Percentiles rank a stretch among this genome's conserved stretches.
Conservation (phyloP, 2,113 vertebrate genomes). For the Lophius piscatorius region DNA sequence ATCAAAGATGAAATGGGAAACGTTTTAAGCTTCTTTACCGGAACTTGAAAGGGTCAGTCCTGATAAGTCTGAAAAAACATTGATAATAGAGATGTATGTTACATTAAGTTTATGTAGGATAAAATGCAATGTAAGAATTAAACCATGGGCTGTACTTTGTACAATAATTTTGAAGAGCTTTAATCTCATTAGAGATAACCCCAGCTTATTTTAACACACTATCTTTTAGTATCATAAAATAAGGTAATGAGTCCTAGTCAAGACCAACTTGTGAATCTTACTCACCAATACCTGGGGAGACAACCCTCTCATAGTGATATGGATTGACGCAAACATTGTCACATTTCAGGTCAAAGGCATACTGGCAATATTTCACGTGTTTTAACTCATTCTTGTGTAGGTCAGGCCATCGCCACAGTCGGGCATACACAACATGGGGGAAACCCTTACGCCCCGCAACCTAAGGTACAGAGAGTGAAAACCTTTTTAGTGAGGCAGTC, state of each 20-base stretch:
- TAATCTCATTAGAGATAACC: no score
- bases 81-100: not conserved
- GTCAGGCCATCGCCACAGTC: constrained; percentile 98
- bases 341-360: constrained; percentile 97
- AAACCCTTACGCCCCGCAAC: constrained; percentile 98
- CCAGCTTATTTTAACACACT: no score
- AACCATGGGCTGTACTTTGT: not conserved
- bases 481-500: not conserved
- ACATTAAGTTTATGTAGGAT: no score
- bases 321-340: constrained; percentile 99
- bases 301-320: constrained; percentile 98
- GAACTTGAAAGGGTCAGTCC: constrained; percentile 91
- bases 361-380: constrained; percentile 99
- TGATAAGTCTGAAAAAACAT: constrained; percentile 87
- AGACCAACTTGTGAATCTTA: not conserved
- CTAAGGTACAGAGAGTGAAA: constrained; percentile 68
- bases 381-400: constrained; percentile 99
- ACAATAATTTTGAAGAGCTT: no score
- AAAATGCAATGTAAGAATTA: not conserved
- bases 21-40: constrained; percentile 41
- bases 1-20: not conserved
- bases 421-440: constrained; percentile 96
- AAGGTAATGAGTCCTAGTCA: no score
- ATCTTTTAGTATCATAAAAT: no score
- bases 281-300: constrained; percentile 96